Evolutionary conservation across 2,797 vertebrate species (phyloP).

Genomic region (Melanotaenia parkinsoni): DNA sequence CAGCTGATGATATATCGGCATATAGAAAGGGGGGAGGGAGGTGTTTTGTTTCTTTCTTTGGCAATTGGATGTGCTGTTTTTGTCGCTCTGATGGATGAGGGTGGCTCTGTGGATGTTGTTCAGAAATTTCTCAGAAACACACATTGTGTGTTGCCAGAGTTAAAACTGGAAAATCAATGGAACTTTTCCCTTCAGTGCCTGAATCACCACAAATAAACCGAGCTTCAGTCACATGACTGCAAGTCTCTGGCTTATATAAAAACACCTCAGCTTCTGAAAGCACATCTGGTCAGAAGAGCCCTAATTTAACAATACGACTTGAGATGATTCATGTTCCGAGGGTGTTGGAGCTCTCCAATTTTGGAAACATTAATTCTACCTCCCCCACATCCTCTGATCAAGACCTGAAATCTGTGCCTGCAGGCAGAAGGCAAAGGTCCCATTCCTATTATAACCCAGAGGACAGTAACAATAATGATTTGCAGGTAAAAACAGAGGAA

Average conservation of each 20-base stretch:
- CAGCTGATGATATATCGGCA: not conserved
- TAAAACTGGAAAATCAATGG: slow-evolving; percentile 28
- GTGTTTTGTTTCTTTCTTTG: not conserved
- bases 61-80: not conserved
- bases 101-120: not conserved
- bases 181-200: slow-evolving; percentile 37
- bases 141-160: slow-evolving; percentile 22
- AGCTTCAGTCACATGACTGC: slow-evolving; percentile 38
- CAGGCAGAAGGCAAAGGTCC: slow-evolving; percentile 67
- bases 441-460: slow-evolving; percentile 68
- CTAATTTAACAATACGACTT: slow-evolving; percentile 11
- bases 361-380: slow-evolving; percentile 58
- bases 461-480: slow-evolving; percentile 48
- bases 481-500: slow-evolving; percentile 43
- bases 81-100: slow-evolving; percentile 1
- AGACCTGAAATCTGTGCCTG: slow-evolving; percentile 39
- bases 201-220: slow-evolving; percentile 64
- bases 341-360: slow-evolving; percentile 56
- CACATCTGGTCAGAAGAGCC: slow-evolving; percentile 21
- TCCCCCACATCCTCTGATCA: slow-evolving; percentile 31
- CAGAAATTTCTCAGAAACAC: slow-evolving; percentile 46
- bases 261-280: slow-evolving; percentile 27
- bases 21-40: too few species aligned
- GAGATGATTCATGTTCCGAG: slow-evolving; percentile 69
- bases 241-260: slow-evolving; percentile 56